phyloP scores from a whole-genome alignment of 2,888 invertebrate genomes.

The Pinctada fucata region DNA sequence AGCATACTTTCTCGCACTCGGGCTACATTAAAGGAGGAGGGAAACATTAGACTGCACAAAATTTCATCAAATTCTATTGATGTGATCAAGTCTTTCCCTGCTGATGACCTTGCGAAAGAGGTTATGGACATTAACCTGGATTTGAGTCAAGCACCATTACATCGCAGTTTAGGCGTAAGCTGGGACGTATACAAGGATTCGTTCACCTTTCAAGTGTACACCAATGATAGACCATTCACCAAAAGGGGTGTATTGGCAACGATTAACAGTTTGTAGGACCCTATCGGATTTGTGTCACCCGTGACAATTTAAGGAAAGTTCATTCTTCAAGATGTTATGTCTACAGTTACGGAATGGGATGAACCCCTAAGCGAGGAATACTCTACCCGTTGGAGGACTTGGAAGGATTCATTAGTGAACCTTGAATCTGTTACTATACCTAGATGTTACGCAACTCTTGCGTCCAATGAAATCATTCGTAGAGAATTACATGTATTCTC shows the following conservation, averaged over 20 bases:
- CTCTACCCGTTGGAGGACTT: not conserved
- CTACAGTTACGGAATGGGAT: not conserved
- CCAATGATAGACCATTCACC: conserved; percentile 1
- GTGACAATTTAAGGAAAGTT: conserved; percentile 16
- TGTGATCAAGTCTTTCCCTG: conserved; percentile 15
- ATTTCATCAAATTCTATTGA: conserved; percentile 15
- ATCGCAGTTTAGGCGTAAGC: conserved; percentile 1
- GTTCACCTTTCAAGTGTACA: conserved; percentile 13
- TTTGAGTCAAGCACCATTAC: conserved; percentile 10
- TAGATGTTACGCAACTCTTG: not conserved
- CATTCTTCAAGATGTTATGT: conserved; percentile 1
- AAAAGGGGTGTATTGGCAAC: conserved; percentile 14
- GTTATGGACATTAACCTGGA: conserved; percentile 9
- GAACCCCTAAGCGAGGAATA: not conserved
- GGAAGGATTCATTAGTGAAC: not conserved
- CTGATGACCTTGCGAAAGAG: conserved; percentile 18
- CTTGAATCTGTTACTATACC: not conserved
- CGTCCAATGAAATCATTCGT: not conserved
- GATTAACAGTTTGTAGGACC: conserved; percentile 14
- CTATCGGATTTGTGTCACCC: conserved; percentile 9
- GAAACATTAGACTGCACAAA: conserved; percentile 17
- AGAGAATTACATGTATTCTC: conserved; percentile 27
- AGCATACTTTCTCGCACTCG: conserved; percentile 8
- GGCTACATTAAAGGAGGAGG: conserved; percentile 5
- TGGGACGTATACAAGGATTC: conserved; percentile 15